A percentile compares a stretch with the other conserved stretches of the same genome.
Evolutionary conservation across 2,888 invertebrate genomes (phyloP).

Genomic region (Drosophila siamana): DNA sequence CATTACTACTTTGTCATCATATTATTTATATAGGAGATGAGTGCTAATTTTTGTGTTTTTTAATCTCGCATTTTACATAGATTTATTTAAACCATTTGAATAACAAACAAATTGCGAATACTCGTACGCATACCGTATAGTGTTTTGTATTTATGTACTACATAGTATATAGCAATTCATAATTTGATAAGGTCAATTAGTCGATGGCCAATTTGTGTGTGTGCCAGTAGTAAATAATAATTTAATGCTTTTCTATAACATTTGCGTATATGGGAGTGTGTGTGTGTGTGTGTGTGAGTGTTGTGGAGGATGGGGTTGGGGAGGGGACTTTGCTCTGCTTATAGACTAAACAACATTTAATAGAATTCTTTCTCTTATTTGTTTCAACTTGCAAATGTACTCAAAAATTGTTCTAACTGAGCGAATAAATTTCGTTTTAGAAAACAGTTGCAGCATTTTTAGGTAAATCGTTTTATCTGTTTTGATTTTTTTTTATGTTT

Average conservation of each 20-base stretch:
- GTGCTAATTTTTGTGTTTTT: slow-evolving; percentile 20
- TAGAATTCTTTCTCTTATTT: slow-evolving; percentile 45
- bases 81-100: slow-evolving; percentile 25
- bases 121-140: slow-evolving; percentile 9
- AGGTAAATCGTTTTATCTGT: slow-evolving; percentile 55
- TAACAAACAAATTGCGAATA: slow-evolving; percentile 24
- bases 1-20: slow-evolving; percentile 42
- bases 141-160: slow-evolving; percentile 14
- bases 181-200: slow-evolving; percentile 29
- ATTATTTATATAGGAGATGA: slow-evolving; percentile 8
- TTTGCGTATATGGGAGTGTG: slow-evolving; percentile 38
- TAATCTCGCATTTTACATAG: slow-evolving; percentile 14
- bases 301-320: slow-evolving; percentile 1
- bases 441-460: slow-evolving; percentile 52
- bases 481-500: slow-evolving; percentile 9
- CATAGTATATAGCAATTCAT: slow-evolving; percentile 13
- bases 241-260: slow-evolving; percentile 57
- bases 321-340: slow-evolving; percentile 50
- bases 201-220: slow-evolving; percentile 14
- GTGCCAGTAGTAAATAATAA: slow-evolving; percentile 39
- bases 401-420: slow-evolving; percentile 52
- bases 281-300: slow-evolving; percentile 15
- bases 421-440: slow-evolving; percentile 47
- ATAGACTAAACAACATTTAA: slow-evolving; percentile 76
- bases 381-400: slow-evolving; percentile 33